Evolutionary conservation across 2,888 invertebrate genomes (phyloP).

Genomic region (Lepas anatifera): DNA sequence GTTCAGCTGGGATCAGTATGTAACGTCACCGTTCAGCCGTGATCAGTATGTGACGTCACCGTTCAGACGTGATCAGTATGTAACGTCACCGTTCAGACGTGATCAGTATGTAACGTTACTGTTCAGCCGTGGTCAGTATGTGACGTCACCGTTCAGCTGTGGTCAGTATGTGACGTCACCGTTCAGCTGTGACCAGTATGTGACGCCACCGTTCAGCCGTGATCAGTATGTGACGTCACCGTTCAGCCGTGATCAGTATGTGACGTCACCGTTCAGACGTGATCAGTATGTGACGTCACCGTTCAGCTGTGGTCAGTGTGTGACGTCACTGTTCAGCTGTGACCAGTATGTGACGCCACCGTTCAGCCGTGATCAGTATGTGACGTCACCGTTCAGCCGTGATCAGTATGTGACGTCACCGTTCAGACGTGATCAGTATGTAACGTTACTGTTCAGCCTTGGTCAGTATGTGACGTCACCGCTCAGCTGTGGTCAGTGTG

Average conservation of each 20-base stretch:
- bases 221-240: background rate
- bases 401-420: background rate
- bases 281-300: background rate
- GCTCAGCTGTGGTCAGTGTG: background rate
- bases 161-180: too few relatives aligned
- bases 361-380: background rate
- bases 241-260: background rate
- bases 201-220: background rate
- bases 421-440: background rate
- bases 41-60: background rate
- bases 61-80: too few relatives aligned
- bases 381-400: background rate
- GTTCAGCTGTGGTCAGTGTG: background rate
- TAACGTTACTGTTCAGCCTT: background rate
- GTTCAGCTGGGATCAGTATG: too few relatives aligned
- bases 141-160: background rate
- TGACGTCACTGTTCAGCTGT: background rate
- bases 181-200: too few relatives aligned
- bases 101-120: too few relatives aligned
- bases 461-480: background rate
- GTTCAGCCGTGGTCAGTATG: too few relatives aligned
- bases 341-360: too few relatives aligned
- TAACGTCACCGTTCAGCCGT: slow-evolving; percentile 35
- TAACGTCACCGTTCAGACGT: background rate
- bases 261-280: background rate